Percentiles rank a stretch among this genome's conserved stretches.
phyloP scores from a whole-genome alignment of 2,797 vertebrate species.

The Sorex maritimensis region DNA sequence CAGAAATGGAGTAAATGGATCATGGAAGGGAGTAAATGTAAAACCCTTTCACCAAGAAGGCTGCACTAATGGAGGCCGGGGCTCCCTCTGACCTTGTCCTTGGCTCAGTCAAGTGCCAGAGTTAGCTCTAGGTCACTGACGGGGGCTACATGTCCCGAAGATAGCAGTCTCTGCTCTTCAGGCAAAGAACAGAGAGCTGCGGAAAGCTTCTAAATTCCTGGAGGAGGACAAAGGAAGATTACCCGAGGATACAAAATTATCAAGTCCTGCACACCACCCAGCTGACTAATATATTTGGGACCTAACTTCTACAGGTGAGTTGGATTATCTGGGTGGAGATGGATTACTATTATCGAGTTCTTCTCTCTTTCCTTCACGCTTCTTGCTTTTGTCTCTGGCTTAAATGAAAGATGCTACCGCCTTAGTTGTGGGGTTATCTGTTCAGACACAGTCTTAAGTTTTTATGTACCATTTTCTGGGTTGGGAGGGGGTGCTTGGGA shows the following conservation, averaged over 20 bases:
- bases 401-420: not conserved
- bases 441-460: no score
- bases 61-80: not conserved
- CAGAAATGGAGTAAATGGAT: slow-evolving; percentile 69
- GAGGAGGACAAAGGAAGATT: not conserved
- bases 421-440: no score
- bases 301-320: not conserved
- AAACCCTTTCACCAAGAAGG: slow-evolving; percentile 27
- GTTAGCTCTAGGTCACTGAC: slow-evolving; percentile 55
- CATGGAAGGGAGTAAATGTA: slow-evolving; percentile 36
- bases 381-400: slow-evolving; percentile 19
- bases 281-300: not conserved
- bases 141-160: slow-evolving; percentile 4
- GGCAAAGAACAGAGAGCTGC: slow-evolving; percentile 3
- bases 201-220: not conserved
- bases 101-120: not conserved
- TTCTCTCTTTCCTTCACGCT: not conserved
- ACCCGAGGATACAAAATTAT: not conserved
- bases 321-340: not conserved
- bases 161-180: slow-evolving; percentile 46
- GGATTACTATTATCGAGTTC: not conserved
- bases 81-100: slow-evolving; percentile 12
- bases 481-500: no score
- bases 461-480: no score
- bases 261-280: not conserved